Evolutionary conservation across 2,797 vertebrate species (phyloP), one percentile per base, ranked within the genome.

Genomic region (Eulemur coronatus): DNA sequence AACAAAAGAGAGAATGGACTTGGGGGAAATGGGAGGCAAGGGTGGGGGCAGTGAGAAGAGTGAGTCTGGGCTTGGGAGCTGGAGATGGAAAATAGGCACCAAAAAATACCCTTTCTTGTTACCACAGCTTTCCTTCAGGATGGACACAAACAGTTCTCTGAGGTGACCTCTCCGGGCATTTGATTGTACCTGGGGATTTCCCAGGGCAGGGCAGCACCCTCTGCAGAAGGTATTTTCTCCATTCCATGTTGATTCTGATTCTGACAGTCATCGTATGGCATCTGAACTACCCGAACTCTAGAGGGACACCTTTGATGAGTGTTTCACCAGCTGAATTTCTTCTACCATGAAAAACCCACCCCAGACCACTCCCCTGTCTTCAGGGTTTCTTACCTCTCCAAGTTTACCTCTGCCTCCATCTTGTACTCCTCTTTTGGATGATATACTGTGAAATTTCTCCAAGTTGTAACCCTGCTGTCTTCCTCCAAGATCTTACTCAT

Each of bases 361-460:
- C 61, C 61, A 89, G 55, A 72, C 52, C 0, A 50, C 13, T 46
- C 30, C 28, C 48, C 63, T n/a, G 7, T 50, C 28, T 41, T 28
- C 28, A 88, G 57, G 12, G 43, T 41, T 13, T 92, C 97, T 96
- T 97, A 97, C 97, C 96, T 97, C 43, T 78, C 48, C 94, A 97
- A 88, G 67, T 94, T 97, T 59, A 94, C 88, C 22, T 94, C 96
- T 61, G 94, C 85, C 38, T 97, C 96, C 97, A 97, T 97, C 57
- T 17, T 18, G 50, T 8, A 48, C 43, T 90, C 81, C 55, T 87
- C n/a, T 89, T 96, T 86, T 89, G 55, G 85, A 95, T 55, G 90
- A 89, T 61, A 72, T 72, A 14, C 79, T 89, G 76, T 92, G 92
- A 84, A 89, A 81, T 72, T 85, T 91, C 96, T 95, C 94, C 94